Evolutionary conservation across 2,113 vertebrate species (phyloP), one percentile per base, ranked within the genome.

Genomic region (Coturnix japonica): DNA sequence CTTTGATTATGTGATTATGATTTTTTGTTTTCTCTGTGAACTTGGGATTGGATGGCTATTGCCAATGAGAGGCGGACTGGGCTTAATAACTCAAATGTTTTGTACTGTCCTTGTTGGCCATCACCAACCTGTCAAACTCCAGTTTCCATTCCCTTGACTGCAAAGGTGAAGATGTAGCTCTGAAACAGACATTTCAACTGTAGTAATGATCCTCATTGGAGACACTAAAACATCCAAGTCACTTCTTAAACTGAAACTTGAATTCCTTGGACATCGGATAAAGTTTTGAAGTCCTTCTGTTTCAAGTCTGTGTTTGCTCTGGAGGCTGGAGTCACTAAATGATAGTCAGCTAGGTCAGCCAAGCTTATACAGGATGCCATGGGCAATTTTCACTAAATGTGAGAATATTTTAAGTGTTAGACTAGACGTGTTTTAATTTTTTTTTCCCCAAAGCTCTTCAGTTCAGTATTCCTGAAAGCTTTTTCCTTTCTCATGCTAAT

Each of bases 401-500:
- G 43, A 67, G 57, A 76, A 1, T 4, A 54, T 33, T 56, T 61
- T 28, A 22, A 63, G 43, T 59, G 64, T 64, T 82, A 41, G 9
- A 13, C 77, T 82, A 41, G 9, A 16, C 73, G 56, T 74, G n/a
- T 47, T 53, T 53, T 28, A 53, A 71, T 78, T 77, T 31, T 26
- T n/a, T 13, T 89, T 30, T 9, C 51, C 14, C 26, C 8, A 53
- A 53, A 53, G 26, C 46, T 67, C 30, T 63, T 65, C 26, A 23
- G 35, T 9, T 56, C 67, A 60, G 26, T 75, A 13, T 54, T 30
- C 26, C 51, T 77, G 83, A 75, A 90, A 90, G 26, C 13, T 71
- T 63, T 67, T 67, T 59, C 16, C 21, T 91, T 91, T 91, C 26
- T 64, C 28, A n/a, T 77, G 81, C 46, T 83, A 74, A 94, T 63